A percentile compares a stretch with the other conserved stretches of the same genome.
phyloP scores from a whole-genome alignment of 2,113 vertebrate species.

The Notechis scutatus region DNA sequence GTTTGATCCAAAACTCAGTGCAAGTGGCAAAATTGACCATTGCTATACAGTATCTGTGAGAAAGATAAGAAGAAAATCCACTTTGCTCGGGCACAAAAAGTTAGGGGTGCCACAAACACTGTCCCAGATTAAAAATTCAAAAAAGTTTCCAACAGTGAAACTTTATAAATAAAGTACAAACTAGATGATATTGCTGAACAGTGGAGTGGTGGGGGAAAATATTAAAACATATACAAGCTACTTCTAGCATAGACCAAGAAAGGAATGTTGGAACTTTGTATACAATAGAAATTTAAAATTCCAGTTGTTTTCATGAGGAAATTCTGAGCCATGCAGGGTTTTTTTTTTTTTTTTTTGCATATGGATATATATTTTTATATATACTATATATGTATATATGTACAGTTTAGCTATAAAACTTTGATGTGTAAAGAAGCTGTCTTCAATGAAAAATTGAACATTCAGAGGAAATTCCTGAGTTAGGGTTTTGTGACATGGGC shows the following conservation, averaged over 20 bases:
- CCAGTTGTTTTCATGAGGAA: constrained; percentile 86
- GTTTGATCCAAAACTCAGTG: constrained; percentile 83
- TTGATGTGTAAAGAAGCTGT: constrained; percentile 87
- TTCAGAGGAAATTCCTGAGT: constrained; percentile 99
- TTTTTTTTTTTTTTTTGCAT: constrained; percentile 81
- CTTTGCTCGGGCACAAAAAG: constrained; percentile 70
- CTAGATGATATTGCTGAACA: constrained; percentile 85
- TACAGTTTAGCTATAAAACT: constrained; percentile 91
- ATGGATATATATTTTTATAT: constrained; percentile 87
- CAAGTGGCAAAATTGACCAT: constrained; percentile 81
- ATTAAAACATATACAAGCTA: constrained; percentile 73
- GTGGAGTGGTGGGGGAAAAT: constrained; percentile 50
- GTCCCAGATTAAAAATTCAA: constrained; percentile 68
- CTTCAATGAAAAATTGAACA: constrained; percentile 95
- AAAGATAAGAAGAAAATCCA: constrained; percentile 69
- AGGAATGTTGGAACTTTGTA: constrained; percentile 95
- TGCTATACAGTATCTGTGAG: constrained; percentile 76
- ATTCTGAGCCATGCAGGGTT: constrained; percentile 85
- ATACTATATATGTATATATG: constrained; percentile 85
- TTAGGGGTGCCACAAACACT: constrained; percentile 59
- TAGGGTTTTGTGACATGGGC: constrained; percentile 94
- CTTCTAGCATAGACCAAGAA: constrained; percentile 72
- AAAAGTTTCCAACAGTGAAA: constrained; percentile 78
- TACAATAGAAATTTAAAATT: constrained; percentile 82
- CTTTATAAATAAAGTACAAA: constrained; percentile 83